phyloP scores from a whole-genome alignment of 2,113 vertebrate genomes.

The Dicrurus megarhynchus region DNA sequence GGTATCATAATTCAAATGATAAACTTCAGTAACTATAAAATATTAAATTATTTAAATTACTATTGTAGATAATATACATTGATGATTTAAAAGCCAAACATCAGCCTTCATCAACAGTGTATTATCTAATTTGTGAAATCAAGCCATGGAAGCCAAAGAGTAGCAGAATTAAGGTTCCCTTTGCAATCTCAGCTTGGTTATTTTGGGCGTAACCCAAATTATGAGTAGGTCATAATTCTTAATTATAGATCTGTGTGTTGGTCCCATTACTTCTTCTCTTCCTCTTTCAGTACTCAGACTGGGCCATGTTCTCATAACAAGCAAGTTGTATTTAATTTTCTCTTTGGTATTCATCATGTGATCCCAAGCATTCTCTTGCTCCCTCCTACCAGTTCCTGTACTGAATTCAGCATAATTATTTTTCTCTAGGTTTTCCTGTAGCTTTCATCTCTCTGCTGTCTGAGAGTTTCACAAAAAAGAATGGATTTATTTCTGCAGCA shows the following conservation, averaged over 20 bases:
- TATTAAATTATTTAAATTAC: background rate
- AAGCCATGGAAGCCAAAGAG: background rate
- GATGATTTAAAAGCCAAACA: background rate
- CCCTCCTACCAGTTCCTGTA: background rate
- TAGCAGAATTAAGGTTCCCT: background rate
- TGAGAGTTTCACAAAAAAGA: background rate
- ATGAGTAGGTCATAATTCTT: background rate
- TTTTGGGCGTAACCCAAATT: background rate
- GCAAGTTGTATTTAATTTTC: background rate
- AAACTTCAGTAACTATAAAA: constrained; percentile 28
- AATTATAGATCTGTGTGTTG: background rate
- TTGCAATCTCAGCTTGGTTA: background rate
- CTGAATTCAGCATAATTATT: background rate
- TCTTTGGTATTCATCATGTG: background rate
- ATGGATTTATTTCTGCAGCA: background rate
- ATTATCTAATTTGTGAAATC: background rate
- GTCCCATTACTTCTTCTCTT: background rate
- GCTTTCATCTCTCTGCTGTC: background rate
- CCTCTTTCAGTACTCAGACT: background rate
- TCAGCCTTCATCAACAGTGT: background rate
- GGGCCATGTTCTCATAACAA: background rate
- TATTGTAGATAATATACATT: background rate
- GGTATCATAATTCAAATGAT: background rate
- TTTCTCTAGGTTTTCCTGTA: background rate
- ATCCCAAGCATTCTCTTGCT: background rate